Conservation (phyloP, 2,113 vertebrate genomes). For the Pelecanus crispus region DNA sequence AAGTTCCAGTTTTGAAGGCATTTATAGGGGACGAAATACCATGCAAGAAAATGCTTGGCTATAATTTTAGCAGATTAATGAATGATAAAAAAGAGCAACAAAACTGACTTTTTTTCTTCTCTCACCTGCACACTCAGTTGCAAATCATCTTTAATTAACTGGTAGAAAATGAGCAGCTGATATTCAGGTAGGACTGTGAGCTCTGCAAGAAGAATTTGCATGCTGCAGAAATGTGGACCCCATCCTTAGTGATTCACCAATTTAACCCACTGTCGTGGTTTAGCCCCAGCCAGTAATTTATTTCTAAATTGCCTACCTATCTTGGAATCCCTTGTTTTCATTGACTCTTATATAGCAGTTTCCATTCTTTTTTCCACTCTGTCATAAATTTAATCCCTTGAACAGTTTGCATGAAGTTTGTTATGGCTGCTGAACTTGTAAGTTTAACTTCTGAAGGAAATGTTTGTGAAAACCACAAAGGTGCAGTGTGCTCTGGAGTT, state of each 20-base stretch:
- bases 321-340: not conserved
- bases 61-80: not conserved
- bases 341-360: not conserved
- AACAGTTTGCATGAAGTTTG: not conserved
- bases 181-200: not conserved
- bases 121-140: not conserved
- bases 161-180: not conserved
- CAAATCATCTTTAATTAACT: not conserved
- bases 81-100: not conserved
- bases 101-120: not conserved
- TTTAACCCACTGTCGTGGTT: not conserved
- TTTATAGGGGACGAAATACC: not conserved
- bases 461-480: not conserved
- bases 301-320: not conserved
- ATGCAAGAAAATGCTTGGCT: not conserved
- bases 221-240: not conserved
- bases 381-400: not conserved
- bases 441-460: not conserved
- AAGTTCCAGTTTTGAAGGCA: not conserved
- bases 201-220: not conserved
- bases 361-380: not conserved
- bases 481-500: not conserved
- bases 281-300: too few relatives aligned
- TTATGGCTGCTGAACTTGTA: not conserved
- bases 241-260: not conserved